These are phyloP conservation scores for Morphnarchus princeps DNA, from an alignment of 2,113 vertebrate genomes.

Conservation along the genomic window DNA sequence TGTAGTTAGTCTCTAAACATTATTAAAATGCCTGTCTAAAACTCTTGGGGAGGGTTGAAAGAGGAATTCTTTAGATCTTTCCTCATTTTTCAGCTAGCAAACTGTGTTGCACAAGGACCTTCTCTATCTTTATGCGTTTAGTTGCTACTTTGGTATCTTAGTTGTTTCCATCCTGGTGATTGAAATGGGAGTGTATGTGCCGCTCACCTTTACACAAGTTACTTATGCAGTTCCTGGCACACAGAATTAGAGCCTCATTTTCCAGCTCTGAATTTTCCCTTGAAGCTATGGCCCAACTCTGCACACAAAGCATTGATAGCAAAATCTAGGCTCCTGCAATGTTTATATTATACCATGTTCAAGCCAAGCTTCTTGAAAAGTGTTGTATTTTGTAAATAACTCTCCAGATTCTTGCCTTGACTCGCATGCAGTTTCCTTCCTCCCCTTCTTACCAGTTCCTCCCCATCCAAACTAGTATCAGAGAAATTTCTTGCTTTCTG, in stretches of 20 bases:
- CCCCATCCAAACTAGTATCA: not conserved
- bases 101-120: not conserved
- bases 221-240: not conserved
- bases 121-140: not conserved
- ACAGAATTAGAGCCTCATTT: not conserved
- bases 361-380: constrained; percentile 8
- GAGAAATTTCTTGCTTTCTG: not conserved
- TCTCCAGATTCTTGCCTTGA: constrained; percentile 4
- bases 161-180: not conserved
- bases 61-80: not conserved
- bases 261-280: not conserved
- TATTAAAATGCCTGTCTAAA: not conserved
- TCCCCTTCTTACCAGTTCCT: not conserved
- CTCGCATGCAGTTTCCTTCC: constrained; percentile 12
- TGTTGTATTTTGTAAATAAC: constrained; percentile 5
- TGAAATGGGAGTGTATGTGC: not conserved
- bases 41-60: not conserved
- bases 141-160: not conserved
- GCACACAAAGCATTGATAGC: not conserved
- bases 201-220: not conserved
- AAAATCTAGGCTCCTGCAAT: not conserved
- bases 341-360: not conserved
- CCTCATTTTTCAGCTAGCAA: not conserved
- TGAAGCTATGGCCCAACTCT: not conserved
- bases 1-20: not conserved